Conservation (phyloP, 2,888 invertebrate genomes). For the Megalurothrips usitatus region DNA sequence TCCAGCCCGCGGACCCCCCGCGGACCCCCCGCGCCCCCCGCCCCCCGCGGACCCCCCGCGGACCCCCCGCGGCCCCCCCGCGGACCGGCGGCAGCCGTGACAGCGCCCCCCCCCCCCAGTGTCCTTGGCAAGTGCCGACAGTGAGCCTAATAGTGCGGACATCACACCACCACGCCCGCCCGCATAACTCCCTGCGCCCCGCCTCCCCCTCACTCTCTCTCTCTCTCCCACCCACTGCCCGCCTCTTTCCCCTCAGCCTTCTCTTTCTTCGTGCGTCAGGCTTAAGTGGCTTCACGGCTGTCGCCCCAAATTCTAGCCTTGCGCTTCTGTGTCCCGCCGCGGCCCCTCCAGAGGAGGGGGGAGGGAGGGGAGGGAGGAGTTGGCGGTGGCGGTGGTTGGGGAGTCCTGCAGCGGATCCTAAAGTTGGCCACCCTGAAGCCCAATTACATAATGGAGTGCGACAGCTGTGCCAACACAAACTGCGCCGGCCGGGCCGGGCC, state of each 20-base stretch:
- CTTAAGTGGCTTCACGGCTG: background rate
- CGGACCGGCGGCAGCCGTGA: no score
- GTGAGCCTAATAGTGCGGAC: no score
- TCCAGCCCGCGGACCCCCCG: no score
- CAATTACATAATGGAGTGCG: conserved; percentile 18
- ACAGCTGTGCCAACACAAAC: background rate
- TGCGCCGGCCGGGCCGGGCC: no score
- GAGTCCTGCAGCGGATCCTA: background rate
- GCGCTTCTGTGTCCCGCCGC: background rate
- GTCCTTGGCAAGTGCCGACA: no score
- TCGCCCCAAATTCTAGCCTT: background rate
- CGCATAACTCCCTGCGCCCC: background rate
- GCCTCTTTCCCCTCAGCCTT: no score
- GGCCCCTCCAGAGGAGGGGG: background rate
- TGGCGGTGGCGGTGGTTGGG: background rate
- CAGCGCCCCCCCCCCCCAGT: no score
- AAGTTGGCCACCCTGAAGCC: background rate
- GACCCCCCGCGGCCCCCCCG: no score
- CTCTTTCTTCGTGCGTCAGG: background rate
- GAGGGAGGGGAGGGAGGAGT: background rate
- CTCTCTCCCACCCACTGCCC: no score
- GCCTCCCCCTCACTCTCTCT: conserved; percentile 13
- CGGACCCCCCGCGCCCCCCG: no score
- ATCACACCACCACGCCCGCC: no score
- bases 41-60: no score